Evolutionary conservation across 2,888 invertebrate genomes (phyloP).

Genomic region (Orchestes rusci): DNA sequence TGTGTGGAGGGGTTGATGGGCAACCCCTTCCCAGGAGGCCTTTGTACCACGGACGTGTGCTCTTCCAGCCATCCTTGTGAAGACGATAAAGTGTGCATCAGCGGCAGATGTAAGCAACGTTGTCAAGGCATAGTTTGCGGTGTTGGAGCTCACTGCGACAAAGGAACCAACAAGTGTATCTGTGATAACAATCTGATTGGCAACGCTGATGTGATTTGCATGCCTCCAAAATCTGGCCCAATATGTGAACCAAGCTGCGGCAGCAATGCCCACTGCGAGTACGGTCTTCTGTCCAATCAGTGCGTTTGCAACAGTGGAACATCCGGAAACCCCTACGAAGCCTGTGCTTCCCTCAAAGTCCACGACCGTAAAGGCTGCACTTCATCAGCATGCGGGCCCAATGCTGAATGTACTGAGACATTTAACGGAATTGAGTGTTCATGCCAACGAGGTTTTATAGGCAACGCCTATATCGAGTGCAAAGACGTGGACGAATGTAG

Average conservation of each 20-base stretch:
- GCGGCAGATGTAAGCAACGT: conserved; percentile 80
- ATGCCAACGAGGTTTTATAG: conserved; percentile 75
- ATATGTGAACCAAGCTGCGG: conserved; percentile 75
- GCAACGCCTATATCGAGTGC: conserved; percentile 79
- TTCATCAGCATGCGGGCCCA: conserved; percentile 64
- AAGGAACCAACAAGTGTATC: conserved; percentile 71
- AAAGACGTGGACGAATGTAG: conserved; percentile 80
- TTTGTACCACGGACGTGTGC: conserved; percentile 75
- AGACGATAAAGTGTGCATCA: conserved; percentile 73
- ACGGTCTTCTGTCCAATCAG: conserved; percentile 61
- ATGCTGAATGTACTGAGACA: conserved; percentile 73
- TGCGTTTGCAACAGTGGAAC: conserved; percentile 81
- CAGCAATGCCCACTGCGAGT: conserved; percentile 79
- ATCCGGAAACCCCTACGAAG: conserved; percentile 80
- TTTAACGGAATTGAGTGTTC: conserved; percentile 69
- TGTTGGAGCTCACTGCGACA: conserved; percentile 79
- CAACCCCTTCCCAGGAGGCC: conserved; percentile 88
- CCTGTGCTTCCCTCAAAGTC: conserved; percentile 64
- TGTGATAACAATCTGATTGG: conserved; percentile 84
- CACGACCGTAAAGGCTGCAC: conserved; percentile 69
- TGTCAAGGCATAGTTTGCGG: conserved; percentile 85
- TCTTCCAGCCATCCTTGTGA: conserved; percentile 69
- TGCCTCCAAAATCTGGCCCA: conserved; percentile 78
- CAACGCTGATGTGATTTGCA: conserved; percentile 81
- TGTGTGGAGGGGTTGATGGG: conserved; percentile 81